Evolutionary conservation across 1,140 invertebrate genomes (phyloP).

Genomic region (Dysdera silvatica): DNA sequence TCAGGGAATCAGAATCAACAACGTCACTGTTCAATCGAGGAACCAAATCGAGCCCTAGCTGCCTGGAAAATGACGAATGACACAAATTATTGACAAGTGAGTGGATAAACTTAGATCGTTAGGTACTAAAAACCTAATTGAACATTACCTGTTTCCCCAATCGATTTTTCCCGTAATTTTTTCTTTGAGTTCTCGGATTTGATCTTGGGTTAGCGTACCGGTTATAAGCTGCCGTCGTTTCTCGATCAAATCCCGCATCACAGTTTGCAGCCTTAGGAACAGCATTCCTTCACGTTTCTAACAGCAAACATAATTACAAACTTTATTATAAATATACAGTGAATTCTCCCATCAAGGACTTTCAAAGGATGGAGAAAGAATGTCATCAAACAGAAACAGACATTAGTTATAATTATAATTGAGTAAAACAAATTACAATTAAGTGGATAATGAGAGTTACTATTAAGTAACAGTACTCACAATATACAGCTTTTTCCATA

Average conservation of each 20-base stretch:
- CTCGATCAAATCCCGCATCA: constrained; percentile 80
- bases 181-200: constrained; percentile 71
- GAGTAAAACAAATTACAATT: neutral
- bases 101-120: neutral
- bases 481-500: constrained; percentile 84
- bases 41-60: constrained; percentile 82
- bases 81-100: neutral
- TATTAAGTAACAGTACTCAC: constrained; percentile 40
- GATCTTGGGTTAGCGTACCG: constrained; percentile 79
- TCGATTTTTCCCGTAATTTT: constrained; percentile 84
- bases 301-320: constrained; percentile 34
- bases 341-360: too few species aligned
- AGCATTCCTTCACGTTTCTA: constrained; percentile 73
- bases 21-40: constrained; percentile 71
- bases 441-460: neutral
- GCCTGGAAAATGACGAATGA: constrained; percentile 54
- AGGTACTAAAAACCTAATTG: neutral
- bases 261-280: constrained; percentile 69
- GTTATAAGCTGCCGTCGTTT: constrained; percentile 71
- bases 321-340: constrained; percentile 11
- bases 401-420: too few species aligned
- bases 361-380: too few species aligned
- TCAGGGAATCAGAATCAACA: constrained; percentile 77
- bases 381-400: too few species aligned
- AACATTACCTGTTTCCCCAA: constrained; percentile 74